Conservation (phyloP, 2,888 invertebrate species). For the Hemaris fuciformis region DNA sequence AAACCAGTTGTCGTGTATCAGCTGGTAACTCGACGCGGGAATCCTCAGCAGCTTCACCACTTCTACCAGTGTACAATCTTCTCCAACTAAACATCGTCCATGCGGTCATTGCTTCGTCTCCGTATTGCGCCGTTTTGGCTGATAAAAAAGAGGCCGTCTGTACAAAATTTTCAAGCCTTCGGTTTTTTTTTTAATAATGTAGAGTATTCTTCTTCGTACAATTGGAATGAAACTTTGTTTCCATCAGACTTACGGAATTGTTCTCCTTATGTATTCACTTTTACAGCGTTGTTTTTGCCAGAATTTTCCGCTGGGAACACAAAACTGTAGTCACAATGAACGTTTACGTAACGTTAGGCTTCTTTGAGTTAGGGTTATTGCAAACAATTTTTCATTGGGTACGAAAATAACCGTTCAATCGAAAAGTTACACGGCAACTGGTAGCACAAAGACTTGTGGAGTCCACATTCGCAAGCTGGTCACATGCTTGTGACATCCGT, state of each 20-base stretch:
- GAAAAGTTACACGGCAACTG: conserved; percentile 60
- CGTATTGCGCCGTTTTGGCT: conserved; percentile 75
- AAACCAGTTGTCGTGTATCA: conserved; percentile 72
- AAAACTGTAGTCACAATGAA: background rate
- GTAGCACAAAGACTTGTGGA: conserved; percentile 43
- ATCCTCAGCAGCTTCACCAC: conserved; percentile 56
- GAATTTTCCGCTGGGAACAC: background rate
- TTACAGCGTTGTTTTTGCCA: background rate
- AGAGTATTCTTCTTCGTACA: background rate
- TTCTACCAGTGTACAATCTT: conserved; percentile 63
- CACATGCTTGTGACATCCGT: conserved; percentile 73
- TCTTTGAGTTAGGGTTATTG: background rate
- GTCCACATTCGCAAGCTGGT: conserved; percentile 62
- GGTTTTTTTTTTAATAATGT: background rate
- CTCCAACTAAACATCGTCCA: conserved; percentile 80
- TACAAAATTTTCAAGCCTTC: background rate
- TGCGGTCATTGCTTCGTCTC: conserved; percentile 76
- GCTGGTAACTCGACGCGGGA: conserved; percentile 65
- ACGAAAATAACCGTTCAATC: conserved; percentile 52
- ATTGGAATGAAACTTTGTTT: background rate
- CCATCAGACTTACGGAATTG: background rate
- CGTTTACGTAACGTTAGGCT: background rate
- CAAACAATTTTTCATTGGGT: background rate
- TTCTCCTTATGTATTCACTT: background rate
- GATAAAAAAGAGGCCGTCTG: background rate